phyloP scores from a whole-genome alignment of 2,888 invertebrate species.

The Rhogogaster chlorosoma region DNA sequence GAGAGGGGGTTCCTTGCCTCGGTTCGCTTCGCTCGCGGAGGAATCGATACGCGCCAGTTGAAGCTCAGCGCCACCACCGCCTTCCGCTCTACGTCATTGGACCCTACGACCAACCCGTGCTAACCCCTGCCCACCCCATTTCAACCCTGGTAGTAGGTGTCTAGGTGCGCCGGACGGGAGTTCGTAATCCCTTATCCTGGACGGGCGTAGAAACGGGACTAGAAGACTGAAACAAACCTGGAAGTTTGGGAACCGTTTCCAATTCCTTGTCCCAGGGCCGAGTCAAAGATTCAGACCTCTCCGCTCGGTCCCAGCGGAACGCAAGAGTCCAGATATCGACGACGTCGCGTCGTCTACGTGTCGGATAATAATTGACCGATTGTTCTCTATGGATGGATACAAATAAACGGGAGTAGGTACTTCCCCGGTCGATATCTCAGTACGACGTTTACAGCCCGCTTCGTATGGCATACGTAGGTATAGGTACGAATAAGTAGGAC shows the following conservation, averaged over 20 bases:
- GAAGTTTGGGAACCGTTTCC: background rate
- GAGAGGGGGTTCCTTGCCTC: constrained; percentile 68
- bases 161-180: constrained; percentile 38
- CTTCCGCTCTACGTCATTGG: constrained; percentile 75
- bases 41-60: constrained; percentile 76
- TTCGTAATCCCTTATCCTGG: constrained; percentile 2
- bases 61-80: constrained; percentile 75
- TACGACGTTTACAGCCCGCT: background rate
- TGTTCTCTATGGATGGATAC: background rate
- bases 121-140: constrained; percentile 5
- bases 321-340: background rate
- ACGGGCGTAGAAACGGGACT: background rate
- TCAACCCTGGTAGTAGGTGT: constrained; percentile 20
- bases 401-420: background rate
- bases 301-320: background rate
- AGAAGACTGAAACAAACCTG: background rate
- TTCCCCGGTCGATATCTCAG: constrained; percentile 14
- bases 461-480: background rate
- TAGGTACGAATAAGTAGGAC: background rate
- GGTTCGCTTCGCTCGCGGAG: constrained; percentile 66
- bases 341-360: background rate
- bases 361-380: background rate
- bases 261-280: background rate
- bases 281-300: background rate
- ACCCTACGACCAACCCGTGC: constrained; percentile 65